Base-by-base conservation (phyloP, 1,140 invertebrate genomes). In the Macrobrachium rosenbergii region DNA sequence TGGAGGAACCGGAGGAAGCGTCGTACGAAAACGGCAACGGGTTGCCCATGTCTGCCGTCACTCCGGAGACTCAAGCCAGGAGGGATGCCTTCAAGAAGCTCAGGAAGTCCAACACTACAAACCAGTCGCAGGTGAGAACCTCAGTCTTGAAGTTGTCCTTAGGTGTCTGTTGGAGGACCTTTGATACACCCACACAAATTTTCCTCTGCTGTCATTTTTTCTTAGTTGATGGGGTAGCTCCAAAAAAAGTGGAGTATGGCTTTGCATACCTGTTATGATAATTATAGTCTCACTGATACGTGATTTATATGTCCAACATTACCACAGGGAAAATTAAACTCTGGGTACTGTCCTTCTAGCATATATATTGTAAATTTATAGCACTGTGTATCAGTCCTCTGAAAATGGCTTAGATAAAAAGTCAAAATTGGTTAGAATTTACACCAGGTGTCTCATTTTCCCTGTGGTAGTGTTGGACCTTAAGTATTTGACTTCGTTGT, bases 11-110 rank as follows among this genome's bases (percentile, higher is more conserved):
- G 16, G 82, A 63, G 21, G 52, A 62, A 17, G n/a, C 2, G 0
- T 21, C 21, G 0, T 11, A 23, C 11, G 52, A 21, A 37, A 21
- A 59, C 45, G 72, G 19, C 58, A 59, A 28, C 23, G 45, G 21
- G 21, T 72, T n/a, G 14, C 28, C 16, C 28, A 60, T 45, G 45
- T 43, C 67, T 28, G 21, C 77, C 19, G 45, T 69, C 64, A 80
- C 62, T 60, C 77, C 84, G 7, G 59, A 60, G 12, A 64, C 77
- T 7, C 84, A 73, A 19, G 77, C 77, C 6, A 21, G 84, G 11
- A 21, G 84, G 21, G 63, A 86, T 14, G 83, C 84, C 77, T 69
- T 82, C 62, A 82, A 67, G 28, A 82, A 82, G 45, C 64, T 69
- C 62, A 67, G 45, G 64, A 21, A 59, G 19, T 12, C 19, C 2